These are phyloP conservation scores for Pemphigus obesinymphae DNA, from an alignment of 1,140 invertebrate species.

Conservation along the genomic window DNA sequence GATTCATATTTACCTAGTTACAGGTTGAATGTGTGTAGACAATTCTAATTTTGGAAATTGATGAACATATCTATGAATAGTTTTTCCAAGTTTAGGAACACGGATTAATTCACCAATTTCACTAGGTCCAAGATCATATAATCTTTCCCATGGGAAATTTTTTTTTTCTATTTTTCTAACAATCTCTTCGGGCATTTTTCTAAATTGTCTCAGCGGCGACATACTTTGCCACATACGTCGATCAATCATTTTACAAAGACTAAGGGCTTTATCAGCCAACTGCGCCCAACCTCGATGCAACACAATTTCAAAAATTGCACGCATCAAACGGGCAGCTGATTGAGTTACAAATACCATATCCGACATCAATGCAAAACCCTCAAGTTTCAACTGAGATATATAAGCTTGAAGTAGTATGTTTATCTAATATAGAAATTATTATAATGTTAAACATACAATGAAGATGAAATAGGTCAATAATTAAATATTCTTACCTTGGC, in stretches of 20 bases:
- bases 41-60: constrained; percentile 94
- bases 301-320: constrained; percentile 97
- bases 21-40: constrained; percentile 94
- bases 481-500: constrained; percentile 63
- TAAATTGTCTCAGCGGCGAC: constrained; percentile 95
- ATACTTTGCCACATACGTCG: constrained; percentile 99
- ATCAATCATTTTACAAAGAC: constrained; percentile 98
- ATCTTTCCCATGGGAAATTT: constrained; percentile 82
- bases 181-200: constrained; percentile 96
- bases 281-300: constrained; percentile 92
- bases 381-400: constrained; percentile 96
- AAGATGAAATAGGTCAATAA: not conserved
- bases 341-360: constrained; percentile 99
- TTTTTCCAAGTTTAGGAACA: constrained; percentile 93
- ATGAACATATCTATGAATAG: constrained; percentile 95
- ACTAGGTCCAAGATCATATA: constrained; percentile 94
- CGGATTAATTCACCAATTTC: constrained; percentile 96
- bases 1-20: constrained; percentile 59
- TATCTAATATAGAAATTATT: constrained; percentile 53
- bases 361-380: constrained; percentile 96
- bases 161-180: constrained; percentile 99
- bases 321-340: constrained; percentile 88
- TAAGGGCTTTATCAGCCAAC: constrained; percentile 89
- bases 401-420: constrained; percentile 95
- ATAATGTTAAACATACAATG: not conserved